These are phyloP conservation scores for Drosophila prolongata DNA, from an alignment of 2,888 invertebrate species.

Conservation along the genomic window DNA sequence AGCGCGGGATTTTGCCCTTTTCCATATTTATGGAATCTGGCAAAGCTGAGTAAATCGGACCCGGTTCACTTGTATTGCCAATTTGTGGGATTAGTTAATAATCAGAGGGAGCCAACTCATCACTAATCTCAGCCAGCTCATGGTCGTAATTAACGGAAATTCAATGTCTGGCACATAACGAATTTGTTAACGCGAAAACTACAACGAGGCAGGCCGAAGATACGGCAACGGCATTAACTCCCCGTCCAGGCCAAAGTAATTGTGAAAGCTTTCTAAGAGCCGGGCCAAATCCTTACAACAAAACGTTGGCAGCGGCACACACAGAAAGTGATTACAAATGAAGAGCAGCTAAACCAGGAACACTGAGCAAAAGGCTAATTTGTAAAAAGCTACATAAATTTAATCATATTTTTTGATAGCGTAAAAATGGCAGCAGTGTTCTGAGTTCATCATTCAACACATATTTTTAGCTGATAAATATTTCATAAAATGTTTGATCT, in stretches of 20 bases:
- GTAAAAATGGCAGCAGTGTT: too few relatives aligned
- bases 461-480: too few relatives aligned
- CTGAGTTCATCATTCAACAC: too few relatives aligned
- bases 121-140: conserved; percentile 28
- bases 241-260: conserved; percentile 28
- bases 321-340: conserved; percentile 77
- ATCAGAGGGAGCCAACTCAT: conserved; percentile 8
- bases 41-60: background rate
- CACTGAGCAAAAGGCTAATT: background rate
- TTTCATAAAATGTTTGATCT: too few relatives aligned
- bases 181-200: conserved; percentile 61
- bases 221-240: conserved; percentile 1
- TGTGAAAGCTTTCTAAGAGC: conserved; percentile 31
- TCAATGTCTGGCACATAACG: conserved; percentile 57
- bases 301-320: conserved; percentile 51
- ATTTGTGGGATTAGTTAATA: conserved; percentile 33
- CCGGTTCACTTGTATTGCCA: background rate
- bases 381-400: too few relatives aligned
- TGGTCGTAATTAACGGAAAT: conserved; percentile 56
- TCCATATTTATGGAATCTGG: conserved; percentile 33
- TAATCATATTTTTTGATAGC: too few relatives aligned
- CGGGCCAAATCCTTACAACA: conserved; percentile 64
- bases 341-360: conserved; percentile 29
- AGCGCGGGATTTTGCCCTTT: conserved; percentile 6
- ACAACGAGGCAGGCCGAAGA: conserved; percentile 34